Percentiles rank a stretch among this genome's conserved stretches.
Evolutionary conservation across 2,113 vertebrate genomes (phyloP).

Genomic region (Micronisus gabar): DNA sequence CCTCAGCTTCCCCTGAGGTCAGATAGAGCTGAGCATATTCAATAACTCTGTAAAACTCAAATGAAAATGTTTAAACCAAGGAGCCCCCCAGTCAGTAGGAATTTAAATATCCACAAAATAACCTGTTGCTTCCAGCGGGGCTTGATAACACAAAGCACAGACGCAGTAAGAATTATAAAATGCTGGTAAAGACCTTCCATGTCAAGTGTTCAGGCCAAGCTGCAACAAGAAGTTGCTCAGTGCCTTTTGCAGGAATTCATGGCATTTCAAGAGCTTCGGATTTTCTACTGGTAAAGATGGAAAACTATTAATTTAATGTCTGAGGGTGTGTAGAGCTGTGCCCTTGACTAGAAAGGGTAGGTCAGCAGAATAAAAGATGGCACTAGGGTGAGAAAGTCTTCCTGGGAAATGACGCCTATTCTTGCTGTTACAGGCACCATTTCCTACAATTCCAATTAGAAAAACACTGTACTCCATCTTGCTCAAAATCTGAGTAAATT

Average conservation of each 20-base stretch:
- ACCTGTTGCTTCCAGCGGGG: background rate
- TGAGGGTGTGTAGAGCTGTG: background rate
- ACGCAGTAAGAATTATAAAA: background rate
- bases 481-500: background rate
- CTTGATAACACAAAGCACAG: background rate
- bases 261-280: background rate
- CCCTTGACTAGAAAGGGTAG: background rate
- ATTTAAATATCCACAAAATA: background rate
- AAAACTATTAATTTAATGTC: background rate
- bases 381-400: background rate
- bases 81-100: background rate
- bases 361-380: background rate
- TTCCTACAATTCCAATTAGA: background rate
- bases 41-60: background rate
- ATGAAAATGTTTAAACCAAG: background rate
- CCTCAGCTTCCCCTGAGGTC: background rate
- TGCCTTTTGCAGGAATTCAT: background rate
- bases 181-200: background rate
- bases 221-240: background rate
- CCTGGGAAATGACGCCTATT: background rate
- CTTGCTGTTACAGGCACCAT: background rate
- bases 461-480: background rate
- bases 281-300: background rate
- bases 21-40: background rate
- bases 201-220: background rate